These are phyloP conservation scores for Zaprionus tsacasi DNA, from an alignment of 1,140 invertebrate species.

Conservation along the genomic window DNA sequence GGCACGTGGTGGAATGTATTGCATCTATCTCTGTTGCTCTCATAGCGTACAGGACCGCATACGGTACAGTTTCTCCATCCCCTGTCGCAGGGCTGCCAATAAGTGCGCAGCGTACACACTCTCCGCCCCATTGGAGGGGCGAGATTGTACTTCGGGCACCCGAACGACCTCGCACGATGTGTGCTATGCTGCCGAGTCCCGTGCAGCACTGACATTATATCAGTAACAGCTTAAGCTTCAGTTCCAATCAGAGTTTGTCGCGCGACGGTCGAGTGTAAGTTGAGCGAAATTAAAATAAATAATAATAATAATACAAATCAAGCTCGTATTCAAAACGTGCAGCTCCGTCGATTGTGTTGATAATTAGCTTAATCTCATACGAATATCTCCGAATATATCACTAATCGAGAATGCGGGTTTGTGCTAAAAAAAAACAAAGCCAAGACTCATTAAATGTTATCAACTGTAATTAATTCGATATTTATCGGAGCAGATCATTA, in stretches of 20 bases:
- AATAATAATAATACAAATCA: neutral
- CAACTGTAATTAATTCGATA: neutral
- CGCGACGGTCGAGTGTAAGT: conserved; percentile 39
- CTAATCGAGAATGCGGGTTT: neutral
- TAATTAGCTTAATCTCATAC: neutral
- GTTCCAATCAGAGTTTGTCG: conserved; percentile 52
- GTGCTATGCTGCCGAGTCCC: neutral
- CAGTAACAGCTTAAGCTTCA: conserved; percentile 33
- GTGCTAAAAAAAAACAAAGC: neutral
- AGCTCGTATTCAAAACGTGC: conserved; percentile 9
- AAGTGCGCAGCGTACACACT: conserved; percentile 34
- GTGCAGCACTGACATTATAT: conserved; percentile 24
- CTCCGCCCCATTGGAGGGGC: conserved; percentile 40
- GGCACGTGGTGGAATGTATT: conserved; percentile 50
- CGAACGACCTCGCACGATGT: conserved; percentile 26
- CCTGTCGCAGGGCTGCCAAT: conserved; percentile 37
- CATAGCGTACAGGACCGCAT: neutral
- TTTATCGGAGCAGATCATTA: neutral
- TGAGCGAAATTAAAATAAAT: conserved; percentile 1
- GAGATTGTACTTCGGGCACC: conserved; percentile 17
- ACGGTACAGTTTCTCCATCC: conserved; percentile 46
- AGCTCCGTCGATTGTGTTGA: conserved; percentile 2
- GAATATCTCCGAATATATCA: neutral
- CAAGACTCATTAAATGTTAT: neutral
- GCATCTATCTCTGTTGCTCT: conserved; percentile 1